Percentiles rank a stretch among this genome's conserved stretches.
Conservation (phyloP, 1,140 invertebrate species). For the Drosophila dunni region DNA sequence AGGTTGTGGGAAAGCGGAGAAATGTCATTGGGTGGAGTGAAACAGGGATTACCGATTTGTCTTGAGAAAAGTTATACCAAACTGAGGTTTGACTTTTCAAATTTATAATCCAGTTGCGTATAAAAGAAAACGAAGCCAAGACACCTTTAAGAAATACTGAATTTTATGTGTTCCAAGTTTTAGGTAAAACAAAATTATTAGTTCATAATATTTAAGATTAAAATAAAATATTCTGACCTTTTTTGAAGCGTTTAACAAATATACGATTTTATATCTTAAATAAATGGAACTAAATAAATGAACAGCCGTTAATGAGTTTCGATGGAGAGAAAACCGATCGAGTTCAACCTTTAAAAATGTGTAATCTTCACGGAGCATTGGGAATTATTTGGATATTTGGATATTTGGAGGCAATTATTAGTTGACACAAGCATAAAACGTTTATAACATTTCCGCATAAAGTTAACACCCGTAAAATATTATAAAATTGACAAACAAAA, state of each 20-base stretch:
- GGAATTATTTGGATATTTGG: slow-evolving; percentile 42
- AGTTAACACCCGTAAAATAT: slow-evolving; percentile 76
- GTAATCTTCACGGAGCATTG: slow-evolving; percentile 46
- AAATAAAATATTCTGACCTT: slow-evolving; percentile 25
- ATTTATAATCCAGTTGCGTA: too few relatives aligned
- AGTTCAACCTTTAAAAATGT: slow-evolving; percentile 28
- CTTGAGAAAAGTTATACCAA: neutral
- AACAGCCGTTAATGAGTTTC: slow-evolving; percentile 8
- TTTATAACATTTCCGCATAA: slow-evolving; percentile 79
- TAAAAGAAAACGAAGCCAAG: neutral
- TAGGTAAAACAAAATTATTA: neutral
- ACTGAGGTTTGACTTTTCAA: neutral
- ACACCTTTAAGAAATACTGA: neutral
- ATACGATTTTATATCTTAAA: slow-evolving; percentile 17
- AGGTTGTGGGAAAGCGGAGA: neutral
- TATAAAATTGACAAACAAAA: slow-evolving; percentile 72
- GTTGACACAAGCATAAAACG: slow-evolving; percentile 74
- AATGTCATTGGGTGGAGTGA: neutral
- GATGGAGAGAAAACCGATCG: neutral
- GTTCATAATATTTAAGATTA: slow-evolving; percentile 4
- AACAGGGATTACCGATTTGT: neutral
- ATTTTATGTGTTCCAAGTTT: neutral
- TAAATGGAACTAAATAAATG: slow-evolving; percentile 48
- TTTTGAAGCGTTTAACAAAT: slow-evolving; percentile 34
- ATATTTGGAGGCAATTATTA: slow-evolving; percentile 68